These are phyloP conservation scores for Brachionus paranguensis DNA, from an alignment of 1,140 invertebrate genomes.

Conservation along the genomic window DNA sequence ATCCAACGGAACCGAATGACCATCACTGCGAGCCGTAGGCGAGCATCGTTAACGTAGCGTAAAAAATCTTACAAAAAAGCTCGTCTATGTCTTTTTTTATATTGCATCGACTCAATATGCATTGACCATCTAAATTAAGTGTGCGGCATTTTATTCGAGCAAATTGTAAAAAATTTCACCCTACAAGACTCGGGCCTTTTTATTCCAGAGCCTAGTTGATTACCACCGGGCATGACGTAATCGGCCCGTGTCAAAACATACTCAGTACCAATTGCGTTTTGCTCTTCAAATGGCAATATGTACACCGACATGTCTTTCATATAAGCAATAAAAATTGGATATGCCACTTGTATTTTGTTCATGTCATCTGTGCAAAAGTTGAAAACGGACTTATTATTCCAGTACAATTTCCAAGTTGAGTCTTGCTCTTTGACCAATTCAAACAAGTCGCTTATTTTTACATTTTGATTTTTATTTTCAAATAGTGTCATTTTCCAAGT, in stretches of 20 bases:
- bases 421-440: background rate
- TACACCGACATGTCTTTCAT: background rate
- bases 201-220: background rate
- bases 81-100: no score
- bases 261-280: background rate
- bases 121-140: background rate
- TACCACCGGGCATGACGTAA: background rate
- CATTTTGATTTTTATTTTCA: background rate
- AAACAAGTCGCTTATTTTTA: background rate
- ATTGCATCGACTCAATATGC: no score
- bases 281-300: background rate
- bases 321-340: background rate
- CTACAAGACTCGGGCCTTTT: background rate
- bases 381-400: background rate
- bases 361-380: background rate
- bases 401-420: background rate
- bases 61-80: no score
- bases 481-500: background rate
- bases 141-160: background rate
- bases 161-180: slow-evolving; percentile 1
- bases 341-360: background rate
- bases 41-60: no score
- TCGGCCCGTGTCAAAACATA: background rate
- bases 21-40: no score
- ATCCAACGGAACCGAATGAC: no score